Percentiles rank a stretch among this genome's conserved stretches.
These are phyloP conservation scores for Eurois occulta DNA, from an alignment of 2,888 invertebrate genomes.

Conservation along the genomic window DNA sequence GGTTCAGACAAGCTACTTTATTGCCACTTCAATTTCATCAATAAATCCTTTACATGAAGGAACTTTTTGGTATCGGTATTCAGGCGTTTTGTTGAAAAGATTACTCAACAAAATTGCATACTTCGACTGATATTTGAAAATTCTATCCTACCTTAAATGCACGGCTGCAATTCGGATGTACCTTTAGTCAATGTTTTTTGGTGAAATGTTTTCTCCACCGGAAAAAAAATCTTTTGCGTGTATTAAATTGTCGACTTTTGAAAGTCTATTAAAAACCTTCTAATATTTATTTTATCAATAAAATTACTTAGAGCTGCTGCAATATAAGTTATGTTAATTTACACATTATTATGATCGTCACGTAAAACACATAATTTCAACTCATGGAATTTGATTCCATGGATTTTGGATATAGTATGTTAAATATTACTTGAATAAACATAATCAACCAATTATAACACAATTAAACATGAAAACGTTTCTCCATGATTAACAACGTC, in stretches of 20 bases:
- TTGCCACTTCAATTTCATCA: neutral
- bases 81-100: neutral
- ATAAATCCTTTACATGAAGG: neutral
- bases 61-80: neutral
- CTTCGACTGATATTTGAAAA: neutral
- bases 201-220: neutral
- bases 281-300: neutral
- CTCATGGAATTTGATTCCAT: neutral
- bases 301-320: neutral
- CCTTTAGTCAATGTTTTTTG: neutral
- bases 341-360: neutral
- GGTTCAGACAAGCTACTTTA: neutral
- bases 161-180: neutral
- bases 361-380: neutral
- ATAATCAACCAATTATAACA: slow-evolving; percentile 7
- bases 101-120: neutral
- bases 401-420: neutral
- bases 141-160: neutral
- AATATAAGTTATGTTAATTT: neutral
- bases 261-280: neutral
- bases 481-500: neutral
- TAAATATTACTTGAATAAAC: neutral
- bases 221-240: neutral
- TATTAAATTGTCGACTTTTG: too few species aligned
- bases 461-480: neutral